These are phyloP conservation scores for Zhuqinia jingwanae DNA, from an alignment of 2,888 invertebrate genomes.

Conservation along the genomic window DNA sequence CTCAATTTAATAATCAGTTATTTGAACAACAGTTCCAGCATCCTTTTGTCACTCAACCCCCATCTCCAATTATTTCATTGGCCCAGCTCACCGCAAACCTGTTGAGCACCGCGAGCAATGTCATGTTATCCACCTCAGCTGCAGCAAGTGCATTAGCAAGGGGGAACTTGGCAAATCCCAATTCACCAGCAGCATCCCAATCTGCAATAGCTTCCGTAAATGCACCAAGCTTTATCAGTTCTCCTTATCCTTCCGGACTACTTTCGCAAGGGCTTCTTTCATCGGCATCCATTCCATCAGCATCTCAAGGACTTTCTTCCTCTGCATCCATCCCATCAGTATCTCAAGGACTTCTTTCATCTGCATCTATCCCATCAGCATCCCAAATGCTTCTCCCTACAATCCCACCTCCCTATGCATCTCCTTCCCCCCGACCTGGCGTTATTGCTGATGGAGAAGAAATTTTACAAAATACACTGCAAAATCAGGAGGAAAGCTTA, in stretches of 20 bases:
- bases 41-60: slow-evolving; percentile 30
- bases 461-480: slow-evolving; percentile 21
- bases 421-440: slow-evolving; percentile 12
- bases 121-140: slow-evolving; percentile 5
- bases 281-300: slow-evolving; percentile 17
- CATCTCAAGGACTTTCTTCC: neutral
- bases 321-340: slow-evolving; percentile 15
- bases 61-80: neutral
- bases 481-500: slow-evolving; percentile 22
- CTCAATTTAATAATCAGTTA: slow-evolving; percentile 9
- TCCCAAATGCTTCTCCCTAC: slow-evolving; percentile 2
- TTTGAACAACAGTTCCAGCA: slow-evolving; percentile 54
- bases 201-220: neutral
- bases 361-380: slow-evolving; percentile 24
- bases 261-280: neutral
- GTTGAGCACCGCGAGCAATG: slow-evolving; percentile 5
- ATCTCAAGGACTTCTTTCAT: neutral
- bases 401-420: neutral
- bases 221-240: neutral
- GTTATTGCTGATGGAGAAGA: slow-evolving; percentile 29
- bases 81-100: slow-evolving; percentile 28
- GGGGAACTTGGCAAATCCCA: neutral
- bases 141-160: slow-evolving; percentile 6
- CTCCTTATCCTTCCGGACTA: neutral
- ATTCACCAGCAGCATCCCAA: neutral